Percentiles rank a stretch among this genome's conserved stretches.
Evolutionary conservation across 2,797 vertebrate species (phyloP).

Genomic region (Arnoldichthys spilopterus): DNA sequence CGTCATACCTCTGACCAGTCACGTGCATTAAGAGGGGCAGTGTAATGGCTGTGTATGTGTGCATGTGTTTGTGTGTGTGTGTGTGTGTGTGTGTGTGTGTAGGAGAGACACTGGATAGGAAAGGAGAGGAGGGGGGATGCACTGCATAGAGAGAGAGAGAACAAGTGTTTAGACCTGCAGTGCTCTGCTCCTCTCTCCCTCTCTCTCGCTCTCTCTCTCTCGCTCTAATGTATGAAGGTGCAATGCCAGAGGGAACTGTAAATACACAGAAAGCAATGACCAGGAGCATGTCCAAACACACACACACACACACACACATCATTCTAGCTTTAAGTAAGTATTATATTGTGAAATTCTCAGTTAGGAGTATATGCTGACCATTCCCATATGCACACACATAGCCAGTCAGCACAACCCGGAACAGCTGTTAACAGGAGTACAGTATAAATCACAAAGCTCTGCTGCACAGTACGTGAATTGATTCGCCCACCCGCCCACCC

Average conservation of each 20-base stretch:
- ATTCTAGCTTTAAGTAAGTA: background rate
- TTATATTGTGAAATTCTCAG: background rate
- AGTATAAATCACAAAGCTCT: conserved; percentile 20
- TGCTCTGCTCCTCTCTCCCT: conserved; percentile 41
- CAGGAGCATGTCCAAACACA: conserved; percentile 26
- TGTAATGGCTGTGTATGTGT: conserved; percentile 12
- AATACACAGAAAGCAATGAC: conserved; percentile 40
- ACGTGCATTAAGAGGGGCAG: conserved; percentile 4
- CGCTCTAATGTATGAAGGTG: conserved; percentile 32
- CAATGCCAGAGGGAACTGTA: conserved; percentile 47
- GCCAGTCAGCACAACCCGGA: conserved; percentile 1
- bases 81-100: background rate
- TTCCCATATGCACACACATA: conserved; percentile 32
- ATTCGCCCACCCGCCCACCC: conserved; percentile 26
- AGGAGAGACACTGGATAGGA: conserved; percentile 29
- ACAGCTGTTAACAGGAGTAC: conserved; percentile 25
- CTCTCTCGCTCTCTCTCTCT: conserved; percentile 28
- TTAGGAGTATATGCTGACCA: background rate
- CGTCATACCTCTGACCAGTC: conserved; percentile 29
- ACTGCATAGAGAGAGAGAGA: conserved; percentile 44
- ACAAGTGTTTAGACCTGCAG: conserved; percentile 60
- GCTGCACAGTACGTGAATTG: conserved; percentile 4
- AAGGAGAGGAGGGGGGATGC: conserved; percentile 52
- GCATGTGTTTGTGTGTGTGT: background rate
- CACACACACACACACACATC: conserved; percentile 49